Evolutionary conservation across 2,797 vertebrate genomes (phyloP).

Genomic region (Eupleurogrammus muticus): DNA sequence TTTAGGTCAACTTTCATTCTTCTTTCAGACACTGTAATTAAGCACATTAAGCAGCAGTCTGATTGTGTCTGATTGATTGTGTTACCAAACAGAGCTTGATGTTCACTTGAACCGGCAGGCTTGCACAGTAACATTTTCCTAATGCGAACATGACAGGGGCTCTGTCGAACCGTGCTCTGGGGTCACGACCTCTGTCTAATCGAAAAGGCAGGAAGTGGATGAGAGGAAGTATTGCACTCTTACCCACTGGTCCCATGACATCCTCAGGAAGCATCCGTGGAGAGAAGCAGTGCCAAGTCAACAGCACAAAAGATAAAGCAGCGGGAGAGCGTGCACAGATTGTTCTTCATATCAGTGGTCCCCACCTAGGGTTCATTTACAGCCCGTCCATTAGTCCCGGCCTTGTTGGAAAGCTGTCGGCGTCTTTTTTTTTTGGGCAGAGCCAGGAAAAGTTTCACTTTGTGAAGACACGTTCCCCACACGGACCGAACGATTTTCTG

Average conservation of each 20-base stretch:
- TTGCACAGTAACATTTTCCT: slow-evolving; percentile 8
- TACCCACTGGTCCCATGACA: slow-evolving; percentile 47
- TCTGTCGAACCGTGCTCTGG: slow-evolving; percentile 18
- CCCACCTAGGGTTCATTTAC: slow-evolving; percentile 13
- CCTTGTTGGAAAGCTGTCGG: not conserved
- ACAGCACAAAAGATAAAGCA: slow-evolving; percentile 44
- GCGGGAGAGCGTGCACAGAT: slow-evolving; percentile 24
- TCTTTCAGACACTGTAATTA: slow-evolving; percentile 37
- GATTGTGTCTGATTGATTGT: slow-evolving; percentile 35
- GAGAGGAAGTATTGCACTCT: slow-evolving; percentile 55
- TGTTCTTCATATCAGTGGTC: slow-evolving; percentile 18
- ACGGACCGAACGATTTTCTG: not conserved
- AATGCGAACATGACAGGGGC: slow-evolving; percentile 11
- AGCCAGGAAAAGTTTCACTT: slow-evolving; percentile 2
- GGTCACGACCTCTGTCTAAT: slow-evolving; percentile 41
- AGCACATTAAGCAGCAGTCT: slow-evolving; percentile 26
- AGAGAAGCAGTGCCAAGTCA: slow-evolving; percentile 40
- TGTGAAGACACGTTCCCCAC: not conserved
- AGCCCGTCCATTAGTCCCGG: not conserved
- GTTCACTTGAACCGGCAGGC: slow-evolving; percentile 29
- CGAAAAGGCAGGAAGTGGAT: slow-evolving; percentile 57
- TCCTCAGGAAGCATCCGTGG: slow-evolving; percentile 73
- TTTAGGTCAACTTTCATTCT: slow-evolving; percentile 32
- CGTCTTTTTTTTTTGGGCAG: not conserved
- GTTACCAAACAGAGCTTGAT: too few relatives aligned